Evolutionary conservation across 2,113 vertebrate species (phyloP).

Genomic region (Calyptommatus sinebrachiatus): DNA sequence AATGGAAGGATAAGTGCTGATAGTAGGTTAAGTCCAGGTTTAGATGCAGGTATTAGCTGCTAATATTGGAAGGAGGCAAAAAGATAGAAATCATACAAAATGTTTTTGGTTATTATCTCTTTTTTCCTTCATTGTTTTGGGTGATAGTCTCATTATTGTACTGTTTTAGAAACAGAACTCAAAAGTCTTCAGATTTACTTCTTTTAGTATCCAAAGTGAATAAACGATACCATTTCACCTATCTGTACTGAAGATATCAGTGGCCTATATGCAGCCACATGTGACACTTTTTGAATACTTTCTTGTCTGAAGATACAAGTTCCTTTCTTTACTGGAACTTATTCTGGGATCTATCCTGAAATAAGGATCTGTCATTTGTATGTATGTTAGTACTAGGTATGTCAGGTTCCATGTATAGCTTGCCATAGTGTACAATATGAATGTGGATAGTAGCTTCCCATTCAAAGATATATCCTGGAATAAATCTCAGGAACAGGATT

Average conservation of each 20-base stretch:
- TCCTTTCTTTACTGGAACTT: no score
- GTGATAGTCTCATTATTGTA: not conserved
- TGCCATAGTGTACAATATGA: no score
- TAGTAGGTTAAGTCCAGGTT: not conserved
- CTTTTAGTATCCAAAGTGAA: not conserved
- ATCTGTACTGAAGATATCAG: no score
- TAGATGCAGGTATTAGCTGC: not conserved
- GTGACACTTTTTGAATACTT: not conserved
- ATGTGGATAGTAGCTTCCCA: no score
- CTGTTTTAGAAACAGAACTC: no score
- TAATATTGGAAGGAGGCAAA: not conserved
- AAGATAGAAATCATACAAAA: not conserved
- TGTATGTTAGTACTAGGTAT: no score
- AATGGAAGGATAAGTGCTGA: not conserved
- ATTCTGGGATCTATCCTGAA: no score
- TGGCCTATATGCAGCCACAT: not conserved
- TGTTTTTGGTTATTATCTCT: accelerated
- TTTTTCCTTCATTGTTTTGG: not conserved
- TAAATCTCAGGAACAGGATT: not conserved
- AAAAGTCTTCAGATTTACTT: no score
- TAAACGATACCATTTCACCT: not conserved
- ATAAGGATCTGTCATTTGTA: no score
- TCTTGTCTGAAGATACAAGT: not conserved
- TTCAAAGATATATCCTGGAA: no score
- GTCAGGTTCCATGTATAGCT: no score